phyloP scores from a whole-genome alignment of 1,140 invertebrate species.

The Drosophila mayri region DNA sequence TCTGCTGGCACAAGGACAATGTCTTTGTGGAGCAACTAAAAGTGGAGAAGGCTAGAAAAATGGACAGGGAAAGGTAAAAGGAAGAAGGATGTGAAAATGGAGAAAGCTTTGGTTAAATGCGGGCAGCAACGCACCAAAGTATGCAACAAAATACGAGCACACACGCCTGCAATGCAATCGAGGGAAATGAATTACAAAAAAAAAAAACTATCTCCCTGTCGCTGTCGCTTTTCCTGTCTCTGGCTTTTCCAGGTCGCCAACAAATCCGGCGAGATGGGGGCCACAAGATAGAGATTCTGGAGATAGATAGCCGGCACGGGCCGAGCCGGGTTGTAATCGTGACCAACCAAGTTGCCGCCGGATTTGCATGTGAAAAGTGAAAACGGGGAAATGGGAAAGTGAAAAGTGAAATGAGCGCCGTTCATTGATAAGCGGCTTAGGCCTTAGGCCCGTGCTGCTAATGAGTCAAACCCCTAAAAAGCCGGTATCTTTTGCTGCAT shows the following conservation, averaged over 20 bases:
- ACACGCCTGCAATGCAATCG: slow-evolving; percentile 26
- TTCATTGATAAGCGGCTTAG: slow-evolving; percentile 46
- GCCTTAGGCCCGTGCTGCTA: slow-evolving; percentile 1
- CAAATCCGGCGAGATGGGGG: slow-evolving; percentile 3
- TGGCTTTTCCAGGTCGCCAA: slow-evolving; percentile 2
- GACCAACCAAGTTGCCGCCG: slow-evolving; percentile 26
- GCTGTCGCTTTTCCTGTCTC: neutral
- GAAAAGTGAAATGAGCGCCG: slow-evolving; percentile 23
- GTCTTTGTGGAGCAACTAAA: slow-evolving; percentile 11
- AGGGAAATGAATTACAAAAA: slow-evolving; percentile 42
- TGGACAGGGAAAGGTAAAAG: neutral
- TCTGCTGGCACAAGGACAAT: slow-evolving; percentile 29
- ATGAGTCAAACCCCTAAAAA: slow-evolving; percentile 15
- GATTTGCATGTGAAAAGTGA: slow-evolving; percentile 36
- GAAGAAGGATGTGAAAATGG: neutral
- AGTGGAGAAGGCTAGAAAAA: neutral
- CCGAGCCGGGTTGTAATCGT: slow-evolving; percentile 5
- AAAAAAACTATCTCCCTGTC: neutral
- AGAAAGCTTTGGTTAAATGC: slow-evolving; percentile 14
- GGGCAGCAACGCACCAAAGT: slow-evolving; percentile 25
- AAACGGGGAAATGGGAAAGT: slow-evolving; percentile 10
- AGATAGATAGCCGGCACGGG: slow-evolving; percentile 14
- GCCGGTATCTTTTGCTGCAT: slow-evolving; percentile 9
- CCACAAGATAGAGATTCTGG: slow-evolving; percentile 3
- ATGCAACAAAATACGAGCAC: slow-evolving; percentile 23